A percentile compares a stretch with the other conserved stretches of the same genome.
These are phyloP conservation scores for Abscondita cerata DNA, from an alignment of 2,888 invertebrate genomes.

Conservation along the genomic window DNA sequence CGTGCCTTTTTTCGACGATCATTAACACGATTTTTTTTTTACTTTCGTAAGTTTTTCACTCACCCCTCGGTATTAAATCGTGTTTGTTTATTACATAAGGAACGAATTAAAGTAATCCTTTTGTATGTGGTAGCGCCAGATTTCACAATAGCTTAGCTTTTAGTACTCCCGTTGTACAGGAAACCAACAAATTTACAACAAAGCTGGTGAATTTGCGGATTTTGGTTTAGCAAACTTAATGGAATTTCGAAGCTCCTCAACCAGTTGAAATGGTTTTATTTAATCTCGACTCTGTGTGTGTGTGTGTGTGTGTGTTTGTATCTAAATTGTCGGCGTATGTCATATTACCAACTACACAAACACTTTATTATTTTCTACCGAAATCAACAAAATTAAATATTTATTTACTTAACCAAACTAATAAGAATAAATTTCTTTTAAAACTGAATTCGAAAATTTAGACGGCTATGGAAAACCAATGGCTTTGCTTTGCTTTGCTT, in stretches of 20 bases:
- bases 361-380: too few species aligned
- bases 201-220: constrained; percentile 19
- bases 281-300: not conserved
- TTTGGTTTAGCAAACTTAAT: constrained; percentile 15
- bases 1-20: constrained; percentile 22
- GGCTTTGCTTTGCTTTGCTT: too few species aligned
- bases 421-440: too few species aligned
- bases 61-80: too few species aligned
- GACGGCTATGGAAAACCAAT: too few species aligned
- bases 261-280: constrained; percentile 11
- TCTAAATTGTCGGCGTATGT: constrained; percentile 7
- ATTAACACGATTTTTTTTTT: constrained; percentile 17
- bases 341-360: not conserved
- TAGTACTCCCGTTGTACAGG: constrained; percentile 44
- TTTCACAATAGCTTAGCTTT: constrained; percentile 34
- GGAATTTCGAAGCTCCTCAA: constrained; percentile 23
- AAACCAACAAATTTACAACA: constrained; percentile 48
- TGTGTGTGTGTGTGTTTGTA: not conserved
- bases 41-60: too few species aligned
- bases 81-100: constrained; percentile 11
- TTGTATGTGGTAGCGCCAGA: constrained; percentile 27
- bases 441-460: too few species aligned
- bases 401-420: too few species aligned
- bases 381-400: too few species aligned
- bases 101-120: constrained; percentile 34